phyloP scores from a whole-genome alignment of 2,888 invertebrate species.

The Antheraea yamamai region DNA sequence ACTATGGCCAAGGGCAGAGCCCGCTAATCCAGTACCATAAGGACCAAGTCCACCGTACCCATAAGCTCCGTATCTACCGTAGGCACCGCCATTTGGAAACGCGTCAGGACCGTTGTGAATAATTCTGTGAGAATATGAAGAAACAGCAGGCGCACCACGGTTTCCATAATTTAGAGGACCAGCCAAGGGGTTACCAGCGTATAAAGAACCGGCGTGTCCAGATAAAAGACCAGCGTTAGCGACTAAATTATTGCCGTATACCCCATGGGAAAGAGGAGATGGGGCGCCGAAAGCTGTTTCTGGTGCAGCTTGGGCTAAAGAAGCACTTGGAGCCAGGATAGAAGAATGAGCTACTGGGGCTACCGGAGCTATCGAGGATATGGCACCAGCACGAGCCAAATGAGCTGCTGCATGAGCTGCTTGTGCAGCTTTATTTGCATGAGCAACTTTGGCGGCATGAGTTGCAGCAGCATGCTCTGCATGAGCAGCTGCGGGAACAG shows the following conservation, averaged over 20 bases:
- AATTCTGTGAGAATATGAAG: conserved; percentile 33
- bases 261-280: conserved; percentile 31
- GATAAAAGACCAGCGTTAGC: conserved; percentile 24
- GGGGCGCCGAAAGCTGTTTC: conserved; percentile 26
- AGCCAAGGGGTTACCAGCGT: conserved; percentile 25
- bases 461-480: conserved; percentile 26
- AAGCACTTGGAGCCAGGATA: conserved; percentile 26
- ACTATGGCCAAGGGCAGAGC: conserved; percentile 9
- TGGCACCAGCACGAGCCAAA: conserved; percentile 21
- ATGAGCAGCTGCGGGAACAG: conserved; percentile 26
- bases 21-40: conserved; percentile 10
- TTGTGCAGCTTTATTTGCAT: neutral
- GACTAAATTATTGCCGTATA: neutral
- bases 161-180: conserved; percentile 17
- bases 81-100: conserved; percentile 23
- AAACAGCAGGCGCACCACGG: conserved; percentile 28
- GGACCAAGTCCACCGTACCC: conserved; percentile 28
- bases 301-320: conserved; percentile 26
- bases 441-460: conserved; percentile 28
- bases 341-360: conserved; percentile 26
- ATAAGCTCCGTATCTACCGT: conserved; percentile 22
- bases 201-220: conserved; percentile 26
- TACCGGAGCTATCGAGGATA: conserved; percentile 21
- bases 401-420: conserved; percentile 27
- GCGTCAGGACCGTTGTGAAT: conserved; percentile 34